A percentile compares a stretch with the other conserved stretches of the same genome.
phyloP scores from a whole-genome alignment of 2,113 vertebrate genomes.

The Callocephalon fimbriatum region DNA sequence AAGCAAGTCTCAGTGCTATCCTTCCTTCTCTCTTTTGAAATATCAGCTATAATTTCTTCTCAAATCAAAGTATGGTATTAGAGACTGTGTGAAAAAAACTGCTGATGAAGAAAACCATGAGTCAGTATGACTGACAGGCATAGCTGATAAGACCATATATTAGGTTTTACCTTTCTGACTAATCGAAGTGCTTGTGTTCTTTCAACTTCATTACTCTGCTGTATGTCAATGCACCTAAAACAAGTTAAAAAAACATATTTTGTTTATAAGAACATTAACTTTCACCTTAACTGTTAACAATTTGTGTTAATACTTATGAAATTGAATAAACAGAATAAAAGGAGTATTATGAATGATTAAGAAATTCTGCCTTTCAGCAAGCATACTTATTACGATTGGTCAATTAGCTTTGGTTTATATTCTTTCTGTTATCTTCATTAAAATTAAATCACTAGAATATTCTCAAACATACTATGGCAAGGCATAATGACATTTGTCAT shows the following conservation, averaged over 20 bases:
- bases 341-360: background rate
- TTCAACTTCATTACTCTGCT: conserved; percentile 99
- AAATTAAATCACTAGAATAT: background rate
- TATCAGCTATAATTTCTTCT: background rate
- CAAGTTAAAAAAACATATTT: background rate
- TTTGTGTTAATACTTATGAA: background rate
- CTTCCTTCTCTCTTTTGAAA: background rate
- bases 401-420: background rate
- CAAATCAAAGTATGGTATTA: background rate
- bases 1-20: background rate
- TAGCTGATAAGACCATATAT: background rate
- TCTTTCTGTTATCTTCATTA: background rate
- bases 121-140: background rate
- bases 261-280: background rate
- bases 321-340: background rate
- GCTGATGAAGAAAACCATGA: background rate
- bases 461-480: background rate
- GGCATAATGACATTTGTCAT: background rate
- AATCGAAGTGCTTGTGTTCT: conserved; percentile 97
- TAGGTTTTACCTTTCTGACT: conserved; percentile 90
- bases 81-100: background rate
- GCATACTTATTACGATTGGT: background rate
- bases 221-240: conserved; percentile 97
- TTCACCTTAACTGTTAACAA: background rate
- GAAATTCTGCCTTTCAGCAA: background rate